These are phyloP conservation scores for Ascaphus truei DNA, from an alignment of 2,113 vertebrate species.

Conservation along the genomic window DNA sequence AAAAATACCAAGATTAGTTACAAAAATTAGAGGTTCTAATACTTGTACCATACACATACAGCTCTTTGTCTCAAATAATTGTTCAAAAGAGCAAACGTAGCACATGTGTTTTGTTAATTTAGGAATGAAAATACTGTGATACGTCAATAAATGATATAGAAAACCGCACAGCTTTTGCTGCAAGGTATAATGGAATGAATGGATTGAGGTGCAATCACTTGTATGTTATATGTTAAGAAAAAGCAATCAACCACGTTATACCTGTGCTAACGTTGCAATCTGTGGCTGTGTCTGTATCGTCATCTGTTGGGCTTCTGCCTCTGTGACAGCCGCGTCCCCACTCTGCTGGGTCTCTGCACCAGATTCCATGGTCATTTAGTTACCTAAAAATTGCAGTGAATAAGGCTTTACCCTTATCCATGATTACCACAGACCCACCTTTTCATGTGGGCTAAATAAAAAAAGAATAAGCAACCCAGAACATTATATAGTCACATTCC, in stretches of 20 bases:
- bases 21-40: no score
- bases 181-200: background rate
- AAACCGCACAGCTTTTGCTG: background rate
- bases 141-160: background rate
- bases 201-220: background rate
- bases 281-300: conserved; percentile 78
- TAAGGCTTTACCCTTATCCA: background rate
- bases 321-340: conserved; percentile 87
- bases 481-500: no score
- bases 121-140: background rate
- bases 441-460: no score
- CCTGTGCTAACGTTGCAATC: conserved; percentile 92
- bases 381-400: conserved; percentile 71
- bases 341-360: conserved; percentile 93
- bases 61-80: no score
- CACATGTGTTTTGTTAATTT: no score
- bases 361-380: conserved; percentile 98
- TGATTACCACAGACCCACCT: background rate
- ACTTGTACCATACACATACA: no score
- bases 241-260: conserved; percentile 52
- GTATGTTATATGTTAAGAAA: background rate
- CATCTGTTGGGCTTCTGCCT: conserved; percentile 92
- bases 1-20: no score
- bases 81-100: no score
- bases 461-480: no score